A percentile compares a stretch with the other conserved stretches of the same genome.
These are phyloP conservation scores for Cerastis rubricosa DNA, from an alignment of 2,888 invertebrate species.

Conservation along the genomic window DNA sequence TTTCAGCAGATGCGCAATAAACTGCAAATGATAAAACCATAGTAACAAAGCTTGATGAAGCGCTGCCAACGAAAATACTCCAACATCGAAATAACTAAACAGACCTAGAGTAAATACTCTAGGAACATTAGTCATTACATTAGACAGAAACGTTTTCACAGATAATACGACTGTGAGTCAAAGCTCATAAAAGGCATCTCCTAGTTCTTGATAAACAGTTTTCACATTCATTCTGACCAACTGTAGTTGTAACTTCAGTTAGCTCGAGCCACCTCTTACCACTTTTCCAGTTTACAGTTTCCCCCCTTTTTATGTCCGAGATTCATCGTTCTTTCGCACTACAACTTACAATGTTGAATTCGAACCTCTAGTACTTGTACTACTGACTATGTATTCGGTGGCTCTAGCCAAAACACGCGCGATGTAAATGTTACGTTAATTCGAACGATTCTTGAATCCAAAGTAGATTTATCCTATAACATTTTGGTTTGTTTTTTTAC, in stretches of 20 bases:
- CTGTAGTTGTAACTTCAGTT: conserved; percentile 34
- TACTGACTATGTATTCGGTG: too few relatives aligned
- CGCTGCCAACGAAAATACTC: background rate
- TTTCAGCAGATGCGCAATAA: background rate
- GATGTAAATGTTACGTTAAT: background rate
- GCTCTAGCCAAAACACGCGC: background rate
- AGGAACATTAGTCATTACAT: background rate
- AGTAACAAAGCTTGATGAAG: background rate
- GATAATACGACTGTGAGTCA: background rate
- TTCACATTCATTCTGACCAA: background rate
- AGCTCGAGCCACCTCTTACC: conserved; percentile 11
- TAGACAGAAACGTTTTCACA: background rate
- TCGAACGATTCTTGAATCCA: too few relatives aligned
- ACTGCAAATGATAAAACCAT: background rate
- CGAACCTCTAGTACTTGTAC: too few relatives aligned
- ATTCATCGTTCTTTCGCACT: conserved; percentile 15
- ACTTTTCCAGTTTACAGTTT: conserved; percentile 30
- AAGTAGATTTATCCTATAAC: background rate
- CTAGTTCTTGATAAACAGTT: background rate
- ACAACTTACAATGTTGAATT: conserved; percentile 29
- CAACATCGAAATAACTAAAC: background rate
- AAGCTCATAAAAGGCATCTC: background rate
- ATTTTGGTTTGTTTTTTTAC: background rate
- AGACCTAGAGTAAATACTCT: background rate
- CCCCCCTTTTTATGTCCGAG: conserved; percentile 20